A percentile compares a stretch with the other conserved stretches of the same genome.
phyloP scores from a whole-genome alignment of 2,113 vertebrate species.

The Aphyosemion australe region DNA sequence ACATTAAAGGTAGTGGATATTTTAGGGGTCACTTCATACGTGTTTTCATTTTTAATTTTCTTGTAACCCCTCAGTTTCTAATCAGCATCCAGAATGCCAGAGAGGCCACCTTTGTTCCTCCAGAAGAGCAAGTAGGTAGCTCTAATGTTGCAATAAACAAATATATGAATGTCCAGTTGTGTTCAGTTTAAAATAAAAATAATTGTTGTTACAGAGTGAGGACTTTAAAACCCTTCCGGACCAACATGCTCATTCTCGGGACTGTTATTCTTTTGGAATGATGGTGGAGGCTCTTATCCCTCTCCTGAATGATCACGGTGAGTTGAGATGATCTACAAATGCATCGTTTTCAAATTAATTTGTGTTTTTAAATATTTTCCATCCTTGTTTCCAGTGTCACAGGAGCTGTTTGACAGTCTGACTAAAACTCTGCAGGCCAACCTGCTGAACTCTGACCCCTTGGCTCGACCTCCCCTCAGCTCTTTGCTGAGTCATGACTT shows the following conservation, averaged over 20 bases:
- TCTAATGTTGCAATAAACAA: background rate
- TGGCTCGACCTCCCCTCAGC: slow-evolving; percentile 82
- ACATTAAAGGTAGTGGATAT: background rate
- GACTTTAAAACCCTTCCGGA: slow-evolving; percentile 86
- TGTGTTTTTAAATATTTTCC: background rate
- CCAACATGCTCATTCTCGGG: slow-evolving; percentile 85
- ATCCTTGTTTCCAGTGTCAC: slow-evolving; percentile 65
- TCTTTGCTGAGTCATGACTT: slow-evolving; percentile 88
- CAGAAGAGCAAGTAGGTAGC: slow-evolving; percentile 87
- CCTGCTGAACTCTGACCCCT: slow-evolving; percentile 84
- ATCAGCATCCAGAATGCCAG: slow-evolving; percentile 81
- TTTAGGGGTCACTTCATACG: background rate
- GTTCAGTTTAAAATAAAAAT: slow-evolving; percentile 17
- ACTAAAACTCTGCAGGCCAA: slow-evolving; percentile 83
- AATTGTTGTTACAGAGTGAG: slow-evolving; percentile 76
- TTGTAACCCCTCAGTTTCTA: slow-evolving; percentile 85
- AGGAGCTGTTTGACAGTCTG: slow-evolving; percentile 79
- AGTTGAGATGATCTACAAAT: slow-evolving; percentile 47
- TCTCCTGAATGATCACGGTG: slow-evolving; percentile 84
- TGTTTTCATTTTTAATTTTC: slow-evolving; percentile 1
- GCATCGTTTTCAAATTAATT: background rate
- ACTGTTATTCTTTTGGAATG: slow-evolving; percentile 90
- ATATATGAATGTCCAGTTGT: background rate
- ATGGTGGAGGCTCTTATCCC: slow-evolving; percentile 85
- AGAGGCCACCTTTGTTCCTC: slow-evolving; percentile 84